Conservation (phyloP, 2,797 vertebrate genomes). For the Hyperoplus immaculatus region DNA sequence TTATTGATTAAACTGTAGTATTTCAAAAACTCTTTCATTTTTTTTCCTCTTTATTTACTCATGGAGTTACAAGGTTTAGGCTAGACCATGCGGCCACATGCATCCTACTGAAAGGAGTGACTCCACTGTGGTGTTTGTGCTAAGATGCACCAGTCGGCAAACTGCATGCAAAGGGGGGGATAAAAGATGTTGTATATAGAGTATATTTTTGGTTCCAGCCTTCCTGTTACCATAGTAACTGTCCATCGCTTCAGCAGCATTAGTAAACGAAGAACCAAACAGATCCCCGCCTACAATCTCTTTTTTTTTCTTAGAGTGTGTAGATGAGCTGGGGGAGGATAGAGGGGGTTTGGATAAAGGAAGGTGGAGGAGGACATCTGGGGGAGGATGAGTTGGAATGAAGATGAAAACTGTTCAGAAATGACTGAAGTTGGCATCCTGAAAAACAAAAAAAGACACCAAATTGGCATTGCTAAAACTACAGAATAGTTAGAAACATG, state of each 20-base stretch:
- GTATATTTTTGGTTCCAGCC: conserved; percentile 87
- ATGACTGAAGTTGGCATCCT: conserved; percentile 28
- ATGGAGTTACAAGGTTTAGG: conserved; percentile 14
- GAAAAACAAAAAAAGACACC: conserved; percentile 3
- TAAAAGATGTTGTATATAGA: conserved; percentile 82
- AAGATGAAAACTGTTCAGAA: conserved; percentile 27
- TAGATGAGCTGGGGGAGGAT: conserved; percentile 45
- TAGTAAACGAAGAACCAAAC: conserved; percentile 74
- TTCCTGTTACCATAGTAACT: conserved; percentile 87
- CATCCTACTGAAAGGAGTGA: conserved; percentile 32
- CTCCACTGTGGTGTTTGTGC: conserved; percentile 41
- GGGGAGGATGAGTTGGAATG: conserved; percentile 31
- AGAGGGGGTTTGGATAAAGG: conserved; percentile 25
- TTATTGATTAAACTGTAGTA: neutral
- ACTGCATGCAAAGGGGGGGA: conserved; percentile 73
- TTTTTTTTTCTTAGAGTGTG: conserved; percentile 48
- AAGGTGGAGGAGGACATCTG: conserved; percentile 36
- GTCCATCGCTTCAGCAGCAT: conserved; percentile 78
- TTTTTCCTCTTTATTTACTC: neutral
- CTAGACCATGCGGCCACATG: neutral
- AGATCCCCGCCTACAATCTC: conserved; percentile 45
- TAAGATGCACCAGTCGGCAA: conserved; percentile 55
- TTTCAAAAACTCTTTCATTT: neutral
- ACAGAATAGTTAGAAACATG: neutral
- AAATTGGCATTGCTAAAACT: neutral